Percentiles rank a stretch among this genome's conserved stretches.
Evolutionary conservation across 2,113 vertebrate species (phyloP).

Genomic region (Solenodon paradoxus): DNA sequence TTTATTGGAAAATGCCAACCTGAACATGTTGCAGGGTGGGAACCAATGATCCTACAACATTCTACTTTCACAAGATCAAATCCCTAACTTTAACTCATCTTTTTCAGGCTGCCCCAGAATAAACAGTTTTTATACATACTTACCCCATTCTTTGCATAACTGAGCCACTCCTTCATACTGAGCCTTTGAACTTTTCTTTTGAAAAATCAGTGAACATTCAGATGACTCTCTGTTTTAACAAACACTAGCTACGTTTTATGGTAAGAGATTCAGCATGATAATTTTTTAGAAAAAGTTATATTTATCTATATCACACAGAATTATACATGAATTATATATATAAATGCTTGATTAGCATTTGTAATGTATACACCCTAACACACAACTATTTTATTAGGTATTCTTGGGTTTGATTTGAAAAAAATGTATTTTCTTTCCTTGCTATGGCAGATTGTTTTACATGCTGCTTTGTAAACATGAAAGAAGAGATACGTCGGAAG

Average conservation of each 20-base stretch:
- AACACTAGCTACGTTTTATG: background rate
- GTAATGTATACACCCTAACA: background rate
- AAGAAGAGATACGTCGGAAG: background rate
- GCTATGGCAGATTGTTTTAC: background rate
- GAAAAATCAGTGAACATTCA: background rate
- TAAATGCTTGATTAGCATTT: slow-evolving; percentile 4
- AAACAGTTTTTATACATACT: background rate
- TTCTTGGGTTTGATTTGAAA: background rate
- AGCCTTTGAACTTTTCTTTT: background rate
- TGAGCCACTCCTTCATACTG: background rate
- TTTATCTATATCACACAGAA: background rate
- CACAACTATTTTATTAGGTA: background rate
- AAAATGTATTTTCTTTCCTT: background rate
- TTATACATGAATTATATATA: background rate
- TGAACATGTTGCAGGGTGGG: no score
- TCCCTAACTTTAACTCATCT: background rate
- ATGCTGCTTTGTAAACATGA: background rate
- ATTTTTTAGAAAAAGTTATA: background rate
- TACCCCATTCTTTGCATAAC: background rate
- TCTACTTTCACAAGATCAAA: no score
- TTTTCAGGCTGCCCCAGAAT: background rate
- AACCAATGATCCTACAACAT: no score
- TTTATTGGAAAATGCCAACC: no score
- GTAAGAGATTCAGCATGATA: background rate
- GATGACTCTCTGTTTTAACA: background rate